Evolutionary conservation across 2,113 vertebrate genomes (phyloP).

Genomic region (Melanotaenia duboulayi): DNA sequence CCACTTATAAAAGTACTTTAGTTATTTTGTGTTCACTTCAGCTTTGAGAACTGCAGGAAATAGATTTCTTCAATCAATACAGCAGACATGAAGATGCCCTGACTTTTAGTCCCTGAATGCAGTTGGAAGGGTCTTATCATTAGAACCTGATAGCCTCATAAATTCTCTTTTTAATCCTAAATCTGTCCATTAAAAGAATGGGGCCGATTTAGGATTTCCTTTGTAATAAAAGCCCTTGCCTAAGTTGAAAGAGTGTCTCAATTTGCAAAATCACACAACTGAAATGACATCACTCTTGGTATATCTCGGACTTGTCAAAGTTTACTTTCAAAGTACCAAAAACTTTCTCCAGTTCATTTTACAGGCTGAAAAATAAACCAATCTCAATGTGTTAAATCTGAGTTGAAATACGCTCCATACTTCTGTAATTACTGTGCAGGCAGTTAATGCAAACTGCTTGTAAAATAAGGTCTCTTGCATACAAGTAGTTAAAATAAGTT

Average conservation of each 20-base stretch:
- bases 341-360: not conserved
- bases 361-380: not conserved
- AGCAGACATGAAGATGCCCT: not conserved
- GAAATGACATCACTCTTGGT: constrained; percentile 1
- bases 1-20: constrained; percentile 7
- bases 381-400: constrained; percentile 8
- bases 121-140: constrained; percentile 30
- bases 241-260: constrained; percentile 2
- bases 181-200: not conserved
- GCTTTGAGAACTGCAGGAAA: constrained; percentile 12
- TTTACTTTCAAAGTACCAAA: not conserved
- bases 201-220: no score
- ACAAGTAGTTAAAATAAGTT: not conserved
- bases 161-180: constrained; percentile 18
- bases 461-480: constrained; percentile 19
- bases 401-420: constrained; percentile 4
- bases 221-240: not conserved
- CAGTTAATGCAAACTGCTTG: constrained; percentile 7
- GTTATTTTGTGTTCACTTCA: constrained; percentile 5
- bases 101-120: constrained; percentile 37
- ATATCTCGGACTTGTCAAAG: not conserved
- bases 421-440: not conserved
- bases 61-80: constrained; percentile 19
- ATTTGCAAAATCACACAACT: not conserved
- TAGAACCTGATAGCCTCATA: constrained; percentile 4